A percentile compares a stretch with the other conserved stretches of the same genome.
Conservation (phyloP, 1,140 invertebrate species). For the Calliphora vicina region DNA sequence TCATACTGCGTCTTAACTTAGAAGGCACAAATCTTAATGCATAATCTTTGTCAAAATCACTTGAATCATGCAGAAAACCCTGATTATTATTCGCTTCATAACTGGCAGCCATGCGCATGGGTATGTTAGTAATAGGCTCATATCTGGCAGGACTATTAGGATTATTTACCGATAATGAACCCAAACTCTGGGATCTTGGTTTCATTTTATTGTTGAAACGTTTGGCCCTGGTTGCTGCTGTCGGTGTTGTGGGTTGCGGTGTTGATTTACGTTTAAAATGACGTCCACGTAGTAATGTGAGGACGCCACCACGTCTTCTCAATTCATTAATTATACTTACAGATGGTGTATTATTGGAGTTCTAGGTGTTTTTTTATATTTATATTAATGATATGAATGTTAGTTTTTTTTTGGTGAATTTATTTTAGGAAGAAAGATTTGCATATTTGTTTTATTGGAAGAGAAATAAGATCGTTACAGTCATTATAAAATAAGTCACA, state of each 20-base stretch:
- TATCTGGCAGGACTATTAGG: conserved; percentile 50
- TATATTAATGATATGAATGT: not conserved
- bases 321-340: conserved; percentile 59
- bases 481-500: not conserved
- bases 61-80: conserved; percentile 43
- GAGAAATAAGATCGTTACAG: not conserved
- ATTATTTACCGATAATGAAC: conserved; percentile 61
- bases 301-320: conserved; percentile 56
- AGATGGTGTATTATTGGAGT: conserved; percentile 52
- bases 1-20: conserved; percentile 31
- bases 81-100: conserved; percentile 43
- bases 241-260: conserved; percentile 56
- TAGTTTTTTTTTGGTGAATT: conserved; percentile 18
- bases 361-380: conserved; percentile 20
- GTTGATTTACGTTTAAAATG: conserved; percentile 59
- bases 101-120: conserved; percentile 55
- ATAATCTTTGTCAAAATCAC: conserved; percentile 50
- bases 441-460: not conserved
- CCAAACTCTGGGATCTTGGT: conserved; percentile 58
- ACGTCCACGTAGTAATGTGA: conserved; percentile 56
- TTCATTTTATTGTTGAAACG: conserved; percentile 52
- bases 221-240: conserved; percentile 47
- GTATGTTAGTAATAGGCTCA: conserved; percentile 59
- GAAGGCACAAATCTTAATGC: conserved; percentile 20
- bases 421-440: conserved; percentile 18